Conservation (phyloP, 2,797 vertebrate genomes). For the Saxicola maurus region DNA sequence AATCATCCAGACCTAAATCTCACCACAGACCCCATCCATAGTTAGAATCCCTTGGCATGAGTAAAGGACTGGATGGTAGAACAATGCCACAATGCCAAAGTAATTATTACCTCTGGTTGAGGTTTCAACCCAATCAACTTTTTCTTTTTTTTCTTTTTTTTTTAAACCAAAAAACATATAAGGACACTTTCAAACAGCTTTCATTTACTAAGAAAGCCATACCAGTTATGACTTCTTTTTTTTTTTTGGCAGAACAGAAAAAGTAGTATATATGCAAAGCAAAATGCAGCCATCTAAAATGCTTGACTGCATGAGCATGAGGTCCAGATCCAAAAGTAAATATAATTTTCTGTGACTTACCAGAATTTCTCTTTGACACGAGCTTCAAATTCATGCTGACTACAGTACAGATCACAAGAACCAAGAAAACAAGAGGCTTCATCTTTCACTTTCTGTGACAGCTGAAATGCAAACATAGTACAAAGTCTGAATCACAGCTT, state of each 20-base stretch:
- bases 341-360: constrained; percentile 75
- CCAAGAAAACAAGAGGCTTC: constrained; percentile 81
- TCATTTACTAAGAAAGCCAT: background rate
- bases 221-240: background rate
- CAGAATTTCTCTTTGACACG: constrained; percentile 95
- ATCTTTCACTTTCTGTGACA: constrained; percentile 76
- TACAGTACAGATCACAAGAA: constrained; percentile 80
- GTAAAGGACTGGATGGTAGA: background rate
- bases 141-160: background rate
- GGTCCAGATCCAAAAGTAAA: background rate
- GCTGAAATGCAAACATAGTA: constrained; percentile 69
- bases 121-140: background rate
- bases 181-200: background rate
- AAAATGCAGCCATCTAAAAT: background rate
- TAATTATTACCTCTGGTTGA: background rate
- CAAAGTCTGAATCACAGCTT: constrained; percentile 41
- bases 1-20: background rate
- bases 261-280: background rate
- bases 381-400: constrained; percentile 87
- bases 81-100: background rate
- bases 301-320: background rate
- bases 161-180: background rate
- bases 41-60: background rate
- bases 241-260: background rate
- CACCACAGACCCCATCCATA: background rate